Evolutionary conservation across 2,113 vertebrate genomes (phyloP).

Genomic region (Tringa solitaria): DNA sequence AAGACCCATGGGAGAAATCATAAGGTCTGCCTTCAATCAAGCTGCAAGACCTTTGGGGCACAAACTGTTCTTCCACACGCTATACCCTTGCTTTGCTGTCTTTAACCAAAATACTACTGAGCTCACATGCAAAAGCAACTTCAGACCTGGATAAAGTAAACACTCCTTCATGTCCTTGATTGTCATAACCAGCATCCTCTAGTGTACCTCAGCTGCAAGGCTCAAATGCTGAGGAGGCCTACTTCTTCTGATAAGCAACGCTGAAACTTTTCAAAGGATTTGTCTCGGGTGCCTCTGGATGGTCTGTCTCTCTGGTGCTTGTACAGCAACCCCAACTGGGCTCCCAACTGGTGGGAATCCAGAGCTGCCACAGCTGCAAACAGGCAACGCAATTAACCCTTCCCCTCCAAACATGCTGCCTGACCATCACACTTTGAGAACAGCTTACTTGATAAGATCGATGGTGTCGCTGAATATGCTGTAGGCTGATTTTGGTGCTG

Average conservation of each 20-base stretch:
- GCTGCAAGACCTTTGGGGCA: background rate
- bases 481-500: conserved; percentile 83
- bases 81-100: background rate
- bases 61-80: background rate
- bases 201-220: background rate
- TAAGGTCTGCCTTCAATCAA: background rate
- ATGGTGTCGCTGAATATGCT: conserved; percentile 87
- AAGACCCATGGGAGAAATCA: background rate
- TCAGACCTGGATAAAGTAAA: background rate
- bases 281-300: background rate
- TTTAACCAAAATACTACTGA: background rate
- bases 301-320: background rate
- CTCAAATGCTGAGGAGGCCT: background rate
- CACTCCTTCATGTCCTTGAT: background rate
- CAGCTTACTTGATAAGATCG: conserved; percentile 89
- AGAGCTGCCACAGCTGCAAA: background rate
- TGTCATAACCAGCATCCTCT: background rate
- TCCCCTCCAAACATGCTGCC: background rate
- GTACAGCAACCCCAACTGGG: background rate
- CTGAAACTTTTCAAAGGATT: background rate
- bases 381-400: background rate
- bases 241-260: background rate
- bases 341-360: background rate
- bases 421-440: background rate
- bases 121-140: background rate